A percentile compares a stretch with the other conserved stretches of the same genome.
phyloP scores from a whole-genome alignment of 2,797 vertebrate genomes.

The Spinibarbus caldwelli region DNA sequence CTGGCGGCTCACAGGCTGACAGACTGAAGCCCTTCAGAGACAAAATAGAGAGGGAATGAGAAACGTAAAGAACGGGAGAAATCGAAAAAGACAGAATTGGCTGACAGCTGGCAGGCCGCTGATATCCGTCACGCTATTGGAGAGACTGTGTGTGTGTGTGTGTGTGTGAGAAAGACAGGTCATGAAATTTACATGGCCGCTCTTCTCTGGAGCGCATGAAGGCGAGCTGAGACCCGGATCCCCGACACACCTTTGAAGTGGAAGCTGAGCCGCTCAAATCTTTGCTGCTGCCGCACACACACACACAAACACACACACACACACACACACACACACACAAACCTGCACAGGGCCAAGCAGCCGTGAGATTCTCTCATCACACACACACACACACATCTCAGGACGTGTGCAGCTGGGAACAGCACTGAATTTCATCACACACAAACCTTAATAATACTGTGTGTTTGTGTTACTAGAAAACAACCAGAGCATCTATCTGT shows the following conservation, averaged over 20 bases:
- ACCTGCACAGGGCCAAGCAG: conserved; percentile 45
- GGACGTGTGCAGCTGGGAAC: background rate
- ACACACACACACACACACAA: too few species aligned
- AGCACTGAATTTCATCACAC: background rate
- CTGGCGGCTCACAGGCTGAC: background rate
- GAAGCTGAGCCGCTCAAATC: conserved; percentile 62
- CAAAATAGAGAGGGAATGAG: conserved; percentile 39
- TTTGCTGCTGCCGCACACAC: conserved; percentile 33
- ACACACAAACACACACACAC: background rate
- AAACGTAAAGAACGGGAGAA: background rate
- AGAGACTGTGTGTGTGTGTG: conserved; percentile 9
- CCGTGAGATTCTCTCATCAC: conserved; percentile 14
- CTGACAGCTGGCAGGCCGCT: conserved; percentile 45
- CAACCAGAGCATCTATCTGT: background rate
- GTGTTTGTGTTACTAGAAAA: background rate
- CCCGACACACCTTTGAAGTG: conserved; percentile 72
- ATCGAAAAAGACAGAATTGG: conserved; percentile 25
- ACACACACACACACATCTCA: too few species aligned
- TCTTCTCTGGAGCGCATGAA: conserved; percentile 57
- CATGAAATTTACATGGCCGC: conserved; percentile 62
- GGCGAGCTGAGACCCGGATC: conserved; percentile 56
- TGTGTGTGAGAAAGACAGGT: conserved; percentile 35
- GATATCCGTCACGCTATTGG: conserved; percentile 32
- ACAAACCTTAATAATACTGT: background rate
- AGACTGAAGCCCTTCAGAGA: conserved; percentile 14